Conservation (phyloP, 2,888 invertebrate genomes). For the Sesamia inferens region DNA sequence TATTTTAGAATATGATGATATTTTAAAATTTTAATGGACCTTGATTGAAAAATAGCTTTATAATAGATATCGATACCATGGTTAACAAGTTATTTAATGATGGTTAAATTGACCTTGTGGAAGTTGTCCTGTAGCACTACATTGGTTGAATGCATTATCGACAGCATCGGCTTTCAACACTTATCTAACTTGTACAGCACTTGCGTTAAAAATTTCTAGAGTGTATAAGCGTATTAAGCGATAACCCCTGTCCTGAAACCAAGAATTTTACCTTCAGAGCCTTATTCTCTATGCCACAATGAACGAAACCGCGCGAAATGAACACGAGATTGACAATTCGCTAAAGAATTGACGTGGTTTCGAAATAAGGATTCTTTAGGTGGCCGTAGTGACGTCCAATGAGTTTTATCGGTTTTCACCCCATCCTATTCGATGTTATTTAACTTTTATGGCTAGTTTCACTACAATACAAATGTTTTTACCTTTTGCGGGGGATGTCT, state of each 20-base stretch:
- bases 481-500: too few relatives aligned
- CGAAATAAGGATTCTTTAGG: too few relatives aligned
- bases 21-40: neutral
- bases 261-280: neutral
- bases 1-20: neutral
- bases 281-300: neutral
- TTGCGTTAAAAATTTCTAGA: neutral
- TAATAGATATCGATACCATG: neutral
- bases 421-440: conserved; percentile 49
- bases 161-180: conserved; percentile 5
- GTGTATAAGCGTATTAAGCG: neutral
- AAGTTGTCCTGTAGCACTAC: neutral
- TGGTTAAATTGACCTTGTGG: neutral
- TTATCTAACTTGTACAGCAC: conserved; percentile 28
- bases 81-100: neutral
- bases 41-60: neutral
- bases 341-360: too few relatives aligned
- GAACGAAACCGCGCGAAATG: too few relatives aligned
- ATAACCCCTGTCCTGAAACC: conserved; percentile 21
- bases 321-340: too few relatives aligned
- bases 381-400: conserved; percentile 8
- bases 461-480: conserved; percentile 1
- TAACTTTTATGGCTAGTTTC: conserved; percentile 49
- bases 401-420: conserved; percentile 58
- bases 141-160: neutral